These are phyloP conservation scores for Leptopilina syphax DNA, from an alignment of 2,888 invertebrate genomes.

Conservation along the genomic window DNA sequence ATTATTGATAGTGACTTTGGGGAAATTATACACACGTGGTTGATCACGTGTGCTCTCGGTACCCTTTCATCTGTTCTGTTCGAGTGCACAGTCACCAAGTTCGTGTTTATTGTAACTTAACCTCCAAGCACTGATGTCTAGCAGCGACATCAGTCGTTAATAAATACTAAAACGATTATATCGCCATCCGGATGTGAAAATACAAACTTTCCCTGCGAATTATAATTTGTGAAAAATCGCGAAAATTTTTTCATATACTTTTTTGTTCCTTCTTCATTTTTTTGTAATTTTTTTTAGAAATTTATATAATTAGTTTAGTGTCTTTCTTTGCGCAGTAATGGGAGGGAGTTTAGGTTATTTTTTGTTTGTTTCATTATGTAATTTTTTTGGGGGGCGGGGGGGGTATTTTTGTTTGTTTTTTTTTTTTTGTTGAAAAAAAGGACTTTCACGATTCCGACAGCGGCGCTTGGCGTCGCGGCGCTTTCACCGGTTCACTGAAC, in stretches of 20 bases:
- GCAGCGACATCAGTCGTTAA: constrained; percentile 39
- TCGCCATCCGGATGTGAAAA: not conserved
- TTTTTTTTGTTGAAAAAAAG: not conserved
- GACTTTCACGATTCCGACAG: constrained; percentile 20
- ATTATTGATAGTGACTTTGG: no score
- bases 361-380: no score
- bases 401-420: not conserved
- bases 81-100: not conserved
- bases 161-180: constrained; percentile 5
- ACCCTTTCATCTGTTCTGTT: constrained; percentile 2
- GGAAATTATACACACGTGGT: not conserved
- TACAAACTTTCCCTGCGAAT: not conserved
- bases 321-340: no score
- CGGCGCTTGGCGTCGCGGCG: constrained; percentile 50
- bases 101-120: constrained; percentile 27
- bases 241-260: no score
- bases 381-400: not conserved
- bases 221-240: no score
- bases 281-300: no score
- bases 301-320: no score
- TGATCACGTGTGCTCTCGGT: not conserved
- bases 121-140: constrained; percentile 17
- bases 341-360: no score
- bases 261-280: no score
- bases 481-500: constrained; percentile 58